phyloP scores from a whole-genome alignment of 1,140 invertebrate genomes.

The Radopholus similis region DNA sequence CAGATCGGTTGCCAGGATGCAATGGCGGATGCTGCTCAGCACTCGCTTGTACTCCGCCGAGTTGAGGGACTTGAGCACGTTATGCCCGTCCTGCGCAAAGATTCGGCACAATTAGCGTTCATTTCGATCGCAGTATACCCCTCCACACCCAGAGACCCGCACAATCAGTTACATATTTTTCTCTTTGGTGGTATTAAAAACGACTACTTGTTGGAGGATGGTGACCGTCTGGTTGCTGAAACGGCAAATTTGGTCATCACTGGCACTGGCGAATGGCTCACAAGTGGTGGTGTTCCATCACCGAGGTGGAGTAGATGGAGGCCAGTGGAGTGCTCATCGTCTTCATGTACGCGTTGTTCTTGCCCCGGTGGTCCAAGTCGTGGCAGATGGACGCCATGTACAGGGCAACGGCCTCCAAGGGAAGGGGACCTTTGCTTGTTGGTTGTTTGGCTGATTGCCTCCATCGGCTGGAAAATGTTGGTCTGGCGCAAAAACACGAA shows the following conservation, averaged over 20 bases:
- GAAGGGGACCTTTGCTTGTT: too few species aligned
- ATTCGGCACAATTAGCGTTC: constrained; percentile 19
- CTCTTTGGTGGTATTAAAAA: too few species aligned
- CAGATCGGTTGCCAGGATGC: constrained; percentile 78
- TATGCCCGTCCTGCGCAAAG: constrained; percentile 71
- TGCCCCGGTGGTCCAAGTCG: constrained; percentile 88
- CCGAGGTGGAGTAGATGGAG: constrained; percentile 76
- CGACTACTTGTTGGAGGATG: constrained; percentile 70
- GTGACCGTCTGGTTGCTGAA: constrained; percentile 73
- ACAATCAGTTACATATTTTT: too few species aligned
- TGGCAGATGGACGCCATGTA: constrained; percentile 93
- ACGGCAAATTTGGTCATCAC: neutral
- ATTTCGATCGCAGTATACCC: constrained; percentile 3
- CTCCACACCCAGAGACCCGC: neutral
- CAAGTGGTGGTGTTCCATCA: constrained; percentile 81
- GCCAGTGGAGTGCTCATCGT: constrained; percentile 75
- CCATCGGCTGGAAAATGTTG: constrained; percentile 63
- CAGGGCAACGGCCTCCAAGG: constrained; percentile 79
- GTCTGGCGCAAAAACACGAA: constrained; percentile 71
- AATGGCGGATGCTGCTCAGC: constrained; percentile 72
- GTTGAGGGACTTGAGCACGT: constrained; percentile 71
- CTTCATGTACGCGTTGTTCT: constrained; percentile 84
- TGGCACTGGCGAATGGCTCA: neutral
- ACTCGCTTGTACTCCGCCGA: constrained; percentile 75
- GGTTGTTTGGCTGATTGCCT: too few species aligned